Percentiles rank a stretch among this genome's conserved stretches.
These are phyloP conservation scores for Lutraria rhynchaena DNA, from an alignment of 1,140 invertebrate genomes.

Conservation along the genomic window DNA sequence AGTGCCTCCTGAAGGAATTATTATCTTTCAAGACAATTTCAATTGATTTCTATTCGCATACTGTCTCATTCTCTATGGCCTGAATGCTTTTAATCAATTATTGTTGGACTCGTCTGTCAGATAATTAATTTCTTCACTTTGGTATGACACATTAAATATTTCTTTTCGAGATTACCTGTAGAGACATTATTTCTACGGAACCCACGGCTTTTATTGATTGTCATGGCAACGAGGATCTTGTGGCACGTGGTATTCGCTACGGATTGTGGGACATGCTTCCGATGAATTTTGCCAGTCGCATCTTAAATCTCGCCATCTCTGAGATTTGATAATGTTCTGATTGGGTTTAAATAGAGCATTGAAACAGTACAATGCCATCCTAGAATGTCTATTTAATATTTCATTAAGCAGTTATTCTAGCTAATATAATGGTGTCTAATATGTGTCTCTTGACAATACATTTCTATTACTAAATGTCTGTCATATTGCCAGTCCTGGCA, in stretches of 20 bases:
- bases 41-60: conserved; percentile 37
- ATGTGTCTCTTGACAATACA: no score
- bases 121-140: conserved; percentile 60
- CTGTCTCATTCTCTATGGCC: conserved; percentile 26
- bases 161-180: conserved; percentile 57
- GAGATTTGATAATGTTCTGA: no score
- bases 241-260: conserved; percentile 19
- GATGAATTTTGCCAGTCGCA: background rate
- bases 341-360: no score
- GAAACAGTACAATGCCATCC: background rate
- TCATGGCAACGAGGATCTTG: conserved; percentile 41
- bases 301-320: conserved; percentile 2
- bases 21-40: conserved; percentile 53
- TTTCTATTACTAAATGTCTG: no score
- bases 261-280: conserved; percentile 11
- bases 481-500: no score
- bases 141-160: conserved; percentile 60
- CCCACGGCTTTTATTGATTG: conserved; percentile 45
- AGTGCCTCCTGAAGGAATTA: conserved; percentile 37
- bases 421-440: background rate
- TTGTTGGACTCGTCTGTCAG: conserved; percentile 37
- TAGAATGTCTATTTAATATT: conserved; percentile 42
- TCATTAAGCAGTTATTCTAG: conserved; percentile 39
- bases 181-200: conserved; percentile 51
- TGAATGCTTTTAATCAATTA: conserved; percentile 59